Percentiles rank a stretch among this genome's conserved stretches.
Conservation (phyloP, 2,888 invertebrate genomes). For the Opisthograptis luteolata region DNA sequence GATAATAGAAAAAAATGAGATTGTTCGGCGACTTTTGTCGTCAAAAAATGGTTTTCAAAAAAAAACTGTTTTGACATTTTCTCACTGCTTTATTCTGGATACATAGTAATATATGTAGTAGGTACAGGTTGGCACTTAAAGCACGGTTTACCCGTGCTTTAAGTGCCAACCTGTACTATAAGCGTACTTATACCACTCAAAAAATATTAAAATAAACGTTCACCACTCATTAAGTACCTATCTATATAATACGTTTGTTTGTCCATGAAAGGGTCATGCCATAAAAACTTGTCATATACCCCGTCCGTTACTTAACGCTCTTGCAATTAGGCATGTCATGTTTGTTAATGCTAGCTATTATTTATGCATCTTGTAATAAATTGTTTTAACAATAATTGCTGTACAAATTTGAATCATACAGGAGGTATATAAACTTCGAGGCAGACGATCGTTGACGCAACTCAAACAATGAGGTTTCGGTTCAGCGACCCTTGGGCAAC, state of each 20-base stretch:
- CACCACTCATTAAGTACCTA: too few species aligned
- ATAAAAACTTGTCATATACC: slow-evolving; percentile 25
- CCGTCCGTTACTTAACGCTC: slow-evolving; percentile 43
- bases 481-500: slow-evolving; percentile 79
- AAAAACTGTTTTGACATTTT: too few species aligned
- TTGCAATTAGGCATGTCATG: slow-evolving; percentile 49
- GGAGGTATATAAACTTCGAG: slow-evolving; percentile 51
- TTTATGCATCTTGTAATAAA: slow-evolving; percentile 64
- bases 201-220: slow-evolving; percentile 10
- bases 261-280: slow-evolving; percentile 5
- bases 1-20: too few species aligned
- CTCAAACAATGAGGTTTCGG: slow-evolving; percentile 78
- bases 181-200: too few species aligned
- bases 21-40: too few species aligned
- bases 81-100: too few species aligned
- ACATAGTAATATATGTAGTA: too few species aligned
- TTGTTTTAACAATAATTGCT: slow-evolving; percentile 66
- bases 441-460: slow-evolving; percentile 82
- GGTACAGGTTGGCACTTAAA: too few species aligned
- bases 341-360: slow-evolving; percentile 53
- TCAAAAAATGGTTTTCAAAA: too few species aligned
- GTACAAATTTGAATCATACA: slow-evolving; percentile 73
- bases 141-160: too few species aligned
- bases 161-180: too few species aligned
- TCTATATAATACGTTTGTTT: too few species aligned